These are phyloP conservation scores for Zaprionus obscuricornis DNA, from an alignment of 2,888 invertebrate genomes.

Conservation along the genomic window DNA sequence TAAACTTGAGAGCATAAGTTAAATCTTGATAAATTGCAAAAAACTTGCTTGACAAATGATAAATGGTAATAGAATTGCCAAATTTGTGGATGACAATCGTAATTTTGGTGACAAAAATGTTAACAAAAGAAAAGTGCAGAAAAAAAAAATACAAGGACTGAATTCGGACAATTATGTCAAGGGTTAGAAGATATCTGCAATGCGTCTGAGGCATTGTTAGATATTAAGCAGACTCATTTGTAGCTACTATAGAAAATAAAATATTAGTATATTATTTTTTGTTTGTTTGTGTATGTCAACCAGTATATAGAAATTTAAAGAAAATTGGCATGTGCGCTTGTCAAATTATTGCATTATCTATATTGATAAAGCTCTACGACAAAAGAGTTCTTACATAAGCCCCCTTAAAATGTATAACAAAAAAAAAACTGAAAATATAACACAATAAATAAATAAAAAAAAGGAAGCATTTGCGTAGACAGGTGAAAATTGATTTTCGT, in stretches of 20 bases:
- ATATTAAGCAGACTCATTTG: slow-evolving; percentile 3
- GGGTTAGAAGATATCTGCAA: slow-evolving; percentile 27
- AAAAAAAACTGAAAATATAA: slow-evolving; percentile 6
- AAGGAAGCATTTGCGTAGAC: slow-evolving; percentile 41
- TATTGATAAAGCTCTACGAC: slow-evolving; percentile 17
- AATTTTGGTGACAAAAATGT: slow-evolving; percentile 13
- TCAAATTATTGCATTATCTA: slow-evolving; percentile 23
- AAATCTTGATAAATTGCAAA: slow-evolving; percentile 75
- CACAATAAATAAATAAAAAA: slow-evolving; percentile 9
- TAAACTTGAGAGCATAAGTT: slow-evolving; percentile 59
- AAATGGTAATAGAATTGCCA: slow-evolving; percentile 72
- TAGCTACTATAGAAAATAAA: background rate
- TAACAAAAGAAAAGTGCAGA: slow-evolving; percentile 23
- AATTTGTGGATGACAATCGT: slow-evolving; percentile 58
- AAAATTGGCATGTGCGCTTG: slow-evolving; percentile 24
- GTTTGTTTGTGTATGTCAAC: slow-evolving; percentile 6
- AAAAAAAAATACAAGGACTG: background rate
- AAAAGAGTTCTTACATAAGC: slow-evolving; percentile 52
- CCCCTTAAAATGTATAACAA: slow-evolving; percentile 64
- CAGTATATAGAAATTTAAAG: slow-evolving; percentile 27
- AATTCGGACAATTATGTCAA: no score
- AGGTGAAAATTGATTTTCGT: slow-evolving; percentile 74
- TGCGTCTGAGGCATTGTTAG: slow-evolving; percentile 3
- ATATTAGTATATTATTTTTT: slow-evolving; percentile 15
- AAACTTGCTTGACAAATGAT: slow-evolving; percentile 64